phyloP scores from a whole-genome alignment of 1,140 invertebrate species.

The Samia ricini region DNA sequence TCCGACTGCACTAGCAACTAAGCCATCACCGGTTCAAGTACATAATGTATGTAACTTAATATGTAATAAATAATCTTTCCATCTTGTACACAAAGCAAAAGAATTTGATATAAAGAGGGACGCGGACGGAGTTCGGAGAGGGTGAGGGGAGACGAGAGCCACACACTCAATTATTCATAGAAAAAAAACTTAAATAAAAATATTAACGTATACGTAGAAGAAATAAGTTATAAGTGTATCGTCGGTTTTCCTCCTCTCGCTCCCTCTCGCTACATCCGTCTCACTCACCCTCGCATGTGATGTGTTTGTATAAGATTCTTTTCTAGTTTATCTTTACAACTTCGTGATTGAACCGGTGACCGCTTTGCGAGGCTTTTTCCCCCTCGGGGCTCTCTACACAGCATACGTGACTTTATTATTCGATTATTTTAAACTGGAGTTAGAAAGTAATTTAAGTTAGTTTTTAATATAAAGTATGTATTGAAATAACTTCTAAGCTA shows the following conservation, averaged over 20 bases:
- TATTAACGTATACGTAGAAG: too few species aligned
- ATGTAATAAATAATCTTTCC: too few species aligned
- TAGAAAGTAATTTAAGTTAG: neutral
- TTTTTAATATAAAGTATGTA: neutral
- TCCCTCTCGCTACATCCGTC: too few species aligned
- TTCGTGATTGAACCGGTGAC: neutral
- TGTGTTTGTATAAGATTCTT: neutral
- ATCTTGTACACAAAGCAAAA: neutral
- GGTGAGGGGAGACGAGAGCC: too few species aligned
- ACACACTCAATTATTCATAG: neutral
- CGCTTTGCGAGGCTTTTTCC: neutral
- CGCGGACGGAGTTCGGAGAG: too few species aligned
- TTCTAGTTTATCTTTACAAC: neutral
- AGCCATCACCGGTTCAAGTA: too few species aligned
- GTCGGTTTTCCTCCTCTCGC: too few species aligned
- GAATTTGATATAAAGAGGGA: neutral
- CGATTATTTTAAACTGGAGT: neutral
- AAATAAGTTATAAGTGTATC: too few species aligned
- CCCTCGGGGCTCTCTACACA: neutral
- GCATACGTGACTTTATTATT: neutral
- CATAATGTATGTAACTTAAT: too few species aligned
- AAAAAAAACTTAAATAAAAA: slow-evolving; percentile 1
- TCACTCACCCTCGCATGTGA: neutral
- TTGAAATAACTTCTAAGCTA: neutral
- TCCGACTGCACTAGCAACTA: too few species aligned